Base-by-base conservation (phyloP, 2,888 invertebrate genomes). In the Callosobruchus maculatus region DNA sequence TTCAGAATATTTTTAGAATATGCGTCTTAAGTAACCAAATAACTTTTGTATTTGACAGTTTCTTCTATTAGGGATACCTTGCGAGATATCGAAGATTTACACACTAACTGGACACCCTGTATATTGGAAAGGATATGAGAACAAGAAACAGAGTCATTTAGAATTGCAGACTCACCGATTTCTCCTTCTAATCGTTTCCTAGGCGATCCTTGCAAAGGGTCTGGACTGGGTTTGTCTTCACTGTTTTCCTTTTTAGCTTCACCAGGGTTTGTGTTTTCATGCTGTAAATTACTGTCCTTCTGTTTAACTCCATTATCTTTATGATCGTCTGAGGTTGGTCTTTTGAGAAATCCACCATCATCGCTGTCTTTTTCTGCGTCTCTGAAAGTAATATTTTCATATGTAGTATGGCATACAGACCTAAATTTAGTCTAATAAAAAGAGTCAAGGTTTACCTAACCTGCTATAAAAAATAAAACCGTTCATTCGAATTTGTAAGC, bases 261-360 rank as follows among this genome's bases (percentile, higher is more conserved):
- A 26, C 77, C 75, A 22, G 78, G 74, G 9, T 20, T 68, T 0
- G 78, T 74, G 9, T 20, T 68, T 0, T 69, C 72, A 20, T 26
- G n/a, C 22, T 74, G 69, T 20, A 30, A 20, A 20, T 67, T 72
- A 67, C 18, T 74, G 9, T 68, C 71, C 21, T 77, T 74, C 78
- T 72, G 71, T 76, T 70, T 73, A 75, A 75, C 71, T 22, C 75
- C 73, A 67, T 81, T 81, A 4, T 80, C 49, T 72, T 78, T 77
- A 21, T 77, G 73, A 67, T 82, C 82, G 73, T 79, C 81, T 3
- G 90, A 85, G 4, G 88, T 87, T 73, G 88, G 84, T 74, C 90
- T 85, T 49, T 88, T 85, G 76, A 90, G 85, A 80, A 92, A 92
- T 0, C 92, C 92, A 1, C 92, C 92, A 77, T 92, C 86, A 75